Conservation (phyloP, 2,113 vertebrate species). For the Cheirogaleus medius region DNA sequence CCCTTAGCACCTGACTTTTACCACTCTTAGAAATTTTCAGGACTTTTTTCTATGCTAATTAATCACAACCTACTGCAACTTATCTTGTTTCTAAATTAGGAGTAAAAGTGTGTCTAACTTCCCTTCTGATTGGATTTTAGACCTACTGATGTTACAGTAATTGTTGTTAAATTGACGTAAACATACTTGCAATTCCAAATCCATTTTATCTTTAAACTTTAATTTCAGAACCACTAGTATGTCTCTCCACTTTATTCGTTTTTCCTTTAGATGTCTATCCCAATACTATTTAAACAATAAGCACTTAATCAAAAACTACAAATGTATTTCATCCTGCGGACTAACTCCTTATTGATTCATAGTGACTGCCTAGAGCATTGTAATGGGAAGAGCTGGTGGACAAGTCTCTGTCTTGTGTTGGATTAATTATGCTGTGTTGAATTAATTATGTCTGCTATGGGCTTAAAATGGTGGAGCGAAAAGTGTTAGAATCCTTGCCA, state of each 20-base stretch:
- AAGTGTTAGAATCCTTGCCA: neutral
- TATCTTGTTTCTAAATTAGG: neutral
- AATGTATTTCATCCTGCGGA: neutral
- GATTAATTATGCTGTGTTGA: neutral
- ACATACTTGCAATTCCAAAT: constrained; percentile 3
- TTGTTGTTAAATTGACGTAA: neutral
- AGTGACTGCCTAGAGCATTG: neutral
- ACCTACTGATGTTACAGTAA: neutral
- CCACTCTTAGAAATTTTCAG: neutral
- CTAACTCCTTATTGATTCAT: neutral
- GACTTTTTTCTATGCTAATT: neutral
- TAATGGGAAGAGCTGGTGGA: neutral
- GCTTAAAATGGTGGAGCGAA: neutral
- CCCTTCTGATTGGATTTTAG: neutral
- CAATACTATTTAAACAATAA: neutral
- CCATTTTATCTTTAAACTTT: neutral
- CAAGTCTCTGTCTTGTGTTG: neutral
- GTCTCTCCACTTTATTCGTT: neutral
- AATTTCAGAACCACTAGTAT: neutral
- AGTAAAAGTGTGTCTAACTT: neutral
- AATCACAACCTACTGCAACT: neutral
- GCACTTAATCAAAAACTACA: neutral
- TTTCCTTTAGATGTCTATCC: neutral
- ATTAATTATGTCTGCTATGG: neutral
- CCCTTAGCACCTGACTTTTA: neutral